A percentile compares a stretch with the other conserved stretches of the same genome.
Evolutionary conservation across 2,888 invertebrate genomes (phyloP).

Genomic region (Phengaris alcon): DNA sequence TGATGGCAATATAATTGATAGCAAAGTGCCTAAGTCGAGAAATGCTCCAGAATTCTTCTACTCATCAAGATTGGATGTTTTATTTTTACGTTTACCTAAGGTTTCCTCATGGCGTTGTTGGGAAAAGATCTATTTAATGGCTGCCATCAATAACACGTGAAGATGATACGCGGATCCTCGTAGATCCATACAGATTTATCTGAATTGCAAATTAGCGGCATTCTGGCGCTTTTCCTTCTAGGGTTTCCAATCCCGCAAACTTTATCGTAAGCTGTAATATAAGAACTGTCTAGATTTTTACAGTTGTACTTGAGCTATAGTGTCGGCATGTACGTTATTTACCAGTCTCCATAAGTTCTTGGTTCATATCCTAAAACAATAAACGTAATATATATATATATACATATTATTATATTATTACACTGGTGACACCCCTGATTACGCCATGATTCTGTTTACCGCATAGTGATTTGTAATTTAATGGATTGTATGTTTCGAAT

Average conservation of each 20-base stretch:
- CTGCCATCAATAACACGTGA: slow-evolving; percentile 75
- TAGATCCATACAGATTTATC: slow-evolving; percentile 65
- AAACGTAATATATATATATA: background rate
- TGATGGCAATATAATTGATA: background rate
- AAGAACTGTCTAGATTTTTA: background rate
- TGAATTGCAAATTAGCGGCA: slow-evolving; percentile 76
- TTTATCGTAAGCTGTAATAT: background rate
- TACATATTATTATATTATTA: background rate
- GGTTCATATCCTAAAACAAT: background rate
- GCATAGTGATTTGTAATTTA: slow-evolving; percentile 61
- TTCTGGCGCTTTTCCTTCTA: slow-evolving; percentile 51
- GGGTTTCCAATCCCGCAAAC: background rate
- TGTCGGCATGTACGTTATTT: background rate
- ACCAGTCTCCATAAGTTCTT: background rate
- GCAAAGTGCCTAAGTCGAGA: background rate
- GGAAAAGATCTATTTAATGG: slow-evolving; percentile 77
- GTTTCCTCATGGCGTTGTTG: slow-evolving; percentile 50
- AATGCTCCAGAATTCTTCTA: slow-evolving; percentile 50
- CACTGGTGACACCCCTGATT: background rate
- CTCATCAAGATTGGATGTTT: slow-evolving; percentile 71
- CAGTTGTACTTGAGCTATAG: background rate
- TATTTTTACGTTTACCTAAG: slow-evolving; percentile 63
- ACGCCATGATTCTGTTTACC: slow-evolving; percentile 21
- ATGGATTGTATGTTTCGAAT: slow-evolving; percentile 51
- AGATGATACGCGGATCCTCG: slow-evolving; percentile 69